Evolutionary conservation across 2,888 invertebrate genomes (phyloP), one percentile per base, ranked within the genome.

Genomic region (Coenonympha arcania): DNA sequence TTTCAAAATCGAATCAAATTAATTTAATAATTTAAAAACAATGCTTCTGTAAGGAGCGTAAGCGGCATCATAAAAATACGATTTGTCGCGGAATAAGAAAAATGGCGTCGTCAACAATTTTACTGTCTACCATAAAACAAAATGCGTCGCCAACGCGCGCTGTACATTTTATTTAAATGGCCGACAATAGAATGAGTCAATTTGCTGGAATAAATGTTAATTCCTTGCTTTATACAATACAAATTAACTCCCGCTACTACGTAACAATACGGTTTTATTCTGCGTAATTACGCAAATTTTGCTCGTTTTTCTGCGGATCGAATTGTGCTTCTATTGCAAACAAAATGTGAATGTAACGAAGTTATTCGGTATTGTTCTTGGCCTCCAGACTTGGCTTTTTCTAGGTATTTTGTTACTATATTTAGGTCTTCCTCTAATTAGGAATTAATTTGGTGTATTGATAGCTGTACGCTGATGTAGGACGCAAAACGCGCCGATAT

Each of bases 51-150:
- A 50, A 48, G 45, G 28, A 30, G 40, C 44, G 19, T 42, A 44
- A 49, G 47, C 36, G 28, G 47, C 42, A 15, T 43, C 63, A 58
- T 61, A 58, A 62, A 58, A 59, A 57, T 59, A 43, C 58, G 50
- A 54, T 55, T 58, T 56, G 50, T 55, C 56, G 49, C 53, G 51
- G 48, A 58, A 52, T 54, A 61, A 58, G 57, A 57, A 58, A 58
- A 55, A 60, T 60, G 57, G 47, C 54, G 57, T 56, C 52, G 58
- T 63, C 57, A 59, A 59, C 57, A 58, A 51, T 57, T 62, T 63
- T 63, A 63, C 56, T 39, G 53, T 55, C 19, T 39, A 45, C 48
- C 59, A 57, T 63, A 62, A 63, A 63, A 61, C 54, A 61, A 60
- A 62, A 59, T 54, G 54, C 58, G 51, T 48, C 47, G 48, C 40